These are phyloP conservation scores for Plectropomus leopardus DNA, from an alignment of 2,113 vertebrate species.

Conservation along the genomic window DNA sequence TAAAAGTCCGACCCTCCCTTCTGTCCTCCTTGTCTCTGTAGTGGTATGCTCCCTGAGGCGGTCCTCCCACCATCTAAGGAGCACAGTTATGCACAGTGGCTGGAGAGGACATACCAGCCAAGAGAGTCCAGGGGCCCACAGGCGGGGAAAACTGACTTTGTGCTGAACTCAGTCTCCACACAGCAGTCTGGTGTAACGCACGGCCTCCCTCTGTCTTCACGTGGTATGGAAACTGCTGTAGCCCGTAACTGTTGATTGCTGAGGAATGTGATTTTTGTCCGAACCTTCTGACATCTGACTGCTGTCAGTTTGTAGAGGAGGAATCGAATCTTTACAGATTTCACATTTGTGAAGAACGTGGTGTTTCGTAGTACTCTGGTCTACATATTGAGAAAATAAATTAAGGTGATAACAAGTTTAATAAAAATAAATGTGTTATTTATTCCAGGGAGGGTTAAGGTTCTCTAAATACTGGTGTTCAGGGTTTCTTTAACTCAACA, in stretches of 20 bases:
- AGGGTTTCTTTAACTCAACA: too few species aligned
- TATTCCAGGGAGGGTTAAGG: too few species aligned
- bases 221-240: slow-evolving; percentile 54
- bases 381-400: too few species aligned
- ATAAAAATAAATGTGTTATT: background rate
- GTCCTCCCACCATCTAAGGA: slow-evolving; percentile 91
- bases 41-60: slow-evolving; percentile 90
- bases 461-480: too few species aligned
- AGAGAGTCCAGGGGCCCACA: slow-evolving; percentile 42
- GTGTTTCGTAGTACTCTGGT: background rate
- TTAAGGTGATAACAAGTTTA: background rate
- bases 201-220: slow-evolving; percentile 33
- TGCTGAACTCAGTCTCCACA: background rate
- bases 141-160: slow-evolving; percentile 1
- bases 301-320: background rate
- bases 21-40: slow-evolving; percentile 51
- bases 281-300: background rate
- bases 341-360: background rate
- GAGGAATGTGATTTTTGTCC: background rate
- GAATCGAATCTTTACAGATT: background rate
- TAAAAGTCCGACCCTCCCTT: background rate
- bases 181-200: slow-evolving; percentile 15
- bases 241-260: background rate
- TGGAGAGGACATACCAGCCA: slow-evolving; percentile 82
- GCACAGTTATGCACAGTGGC: slow-evolving; percentile 93